Base-by-base conservation (phyloP, 2,797 vertebrate genomes). In the Onychomys arenicola region DNA sequence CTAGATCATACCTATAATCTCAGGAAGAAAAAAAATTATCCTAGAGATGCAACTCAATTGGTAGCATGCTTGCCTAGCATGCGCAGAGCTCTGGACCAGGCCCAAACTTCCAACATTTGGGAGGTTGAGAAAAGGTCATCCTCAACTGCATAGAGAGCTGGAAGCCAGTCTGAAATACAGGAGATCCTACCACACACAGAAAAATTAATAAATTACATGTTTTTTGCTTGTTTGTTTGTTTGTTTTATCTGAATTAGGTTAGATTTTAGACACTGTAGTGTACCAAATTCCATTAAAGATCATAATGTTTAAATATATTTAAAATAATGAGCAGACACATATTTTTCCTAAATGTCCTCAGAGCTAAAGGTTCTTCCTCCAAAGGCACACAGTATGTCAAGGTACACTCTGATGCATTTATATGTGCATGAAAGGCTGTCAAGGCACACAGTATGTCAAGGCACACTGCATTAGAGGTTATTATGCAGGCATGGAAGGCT, bases 291-390 rank as follows among this genome's bases (percentile, higher is more conserved):
- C 59, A 75, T 59, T 76, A 75, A 89, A 55, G 13, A 61, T 69
- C 57, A 65, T 75, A 92, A 61, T 5, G 69, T 88, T 59, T 59
- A 27, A 88, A 57, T 55, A 32, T 52, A 67, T 21, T 73, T 55
- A 69, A 55, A 69, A 71, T 55, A n/a, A 52, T 61, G 80, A 52
- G 11, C 32, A 43, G 49, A 77, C 19, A 77, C 19, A 83, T 52
- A 87, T 67, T 76, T 85, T 89, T 84, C 84, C 71, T 89, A 80
- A 91, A 59, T 73, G 52, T 89, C 6, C 88, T 91, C 78, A 12
- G n/a, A 46, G 23, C 69, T 93, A 55, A 84, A 73, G n/a, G 82
- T 57, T 88, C 52, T 88, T 88, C 65, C 49, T 25, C 34, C 25
- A 25, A 85, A 85, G n/a, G 7, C 4, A 80, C 49, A n/a, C 43